Percentiles rank a stretch among this genome's conserved stretches.
phyloP scores from a whole-genome alignment of 1,140 invertebrate species.

The Chionoecetes opilio region DNA sequence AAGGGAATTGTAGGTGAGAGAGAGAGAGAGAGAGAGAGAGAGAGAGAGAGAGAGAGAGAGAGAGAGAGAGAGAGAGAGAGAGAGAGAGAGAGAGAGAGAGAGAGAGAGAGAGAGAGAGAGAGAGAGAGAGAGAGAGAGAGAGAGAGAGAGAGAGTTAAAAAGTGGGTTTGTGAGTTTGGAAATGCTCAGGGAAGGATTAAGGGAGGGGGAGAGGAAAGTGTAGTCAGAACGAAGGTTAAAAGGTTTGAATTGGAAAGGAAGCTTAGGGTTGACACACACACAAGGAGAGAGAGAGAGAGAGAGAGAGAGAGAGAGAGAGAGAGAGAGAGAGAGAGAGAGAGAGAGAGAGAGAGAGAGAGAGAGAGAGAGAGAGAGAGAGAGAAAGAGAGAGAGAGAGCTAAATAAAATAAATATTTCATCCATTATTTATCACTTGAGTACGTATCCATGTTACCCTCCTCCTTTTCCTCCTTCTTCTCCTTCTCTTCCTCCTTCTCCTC shows the following conservation, averaged over 20 bases:
- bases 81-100: not conserved
- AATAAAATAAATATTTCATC: not conserved
- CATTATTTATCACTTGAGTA: not conserved
- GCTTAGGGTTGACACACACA: not conserved
- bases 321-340: conserved; percentile 41
- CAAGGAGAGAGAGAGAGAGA: conserved; percentile 12
- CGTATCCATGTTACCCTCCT: not conserved
- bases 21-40: conserved; percentile 56
- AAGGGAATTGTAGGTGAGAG: not conserved
- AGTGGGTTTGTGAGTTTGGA: too few relatives aligned
- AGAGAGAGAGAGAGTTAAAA: too few relatives aligned
- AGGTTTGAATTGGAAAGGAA: not conserved
- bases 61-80: conserved; percentile 14
- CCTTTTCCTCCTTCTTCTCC: conserved; percentile 50
- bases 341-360: not conserved
- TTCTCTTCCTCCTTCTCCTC: conserved; percentile 21
- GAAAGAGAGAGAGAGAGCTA: not conserved
- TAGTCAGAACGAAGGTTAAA: not conserved
- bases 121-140: too few relatives aligned
- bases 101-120: not conserved
- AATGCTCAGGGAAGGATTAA: not conserved
- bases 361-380: not conserved
- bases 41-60: conserved; percentile 41
- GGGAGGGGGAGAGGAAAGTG: not conserved
- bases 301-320: not conserved